Evolutionary conservation across 2,797 vertebrate genomes (phyloP), one percentile per base, ranked within the genome.

Genomic region (Siniperca undulata): DNA sequence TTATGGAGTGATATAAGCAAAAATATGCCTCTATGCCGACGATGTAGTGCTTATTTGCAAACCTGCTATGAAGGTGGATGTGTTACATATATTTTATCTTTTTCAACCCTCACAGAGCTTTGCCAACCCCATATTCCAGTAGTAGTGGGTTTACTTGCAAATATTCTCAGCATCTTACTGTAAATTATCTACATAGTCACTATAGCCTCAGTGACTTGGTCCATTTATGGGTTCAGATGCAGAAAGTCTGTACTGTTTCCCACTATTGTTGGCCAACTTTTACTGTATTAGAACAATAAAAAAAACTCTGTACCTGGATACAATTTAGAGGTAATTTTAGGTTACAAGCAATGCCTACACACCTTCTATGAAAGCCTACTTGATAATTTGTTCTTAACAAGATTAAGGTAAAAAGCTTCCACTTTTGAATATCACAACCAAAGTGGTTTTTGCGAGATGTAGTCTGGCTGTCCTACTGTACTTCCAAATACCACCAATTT

Each of bases 1-100:
- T 7, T 0, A n/a, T 1, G 3, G 13, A 3, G 7, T 2, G 0
- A 52, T 48, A 16, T 38, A 50, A 66, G 22, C 44, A 74, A 60
- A 75, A 40, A 50, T 73, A 19, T 16, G 7, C 6, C 22, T 62
- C 10, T 82, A 74, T 67, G 75, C 44, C 0, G 50, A 84, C 1
- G n/a, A 83, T 60, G n/a, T 42, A 34, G 34, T 30, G 27, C 53
- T 82, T 75, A 16, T 36, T 50, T 78, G 2, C 12, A 77, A 36
- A 75, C 34, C 14, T 40, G 8, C 53, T 34, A 20, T 30, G 30
- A 30, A 30, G 30, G 30, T 30, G 30, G 30, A 30, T 30, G 30
- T 30, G 2, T 30, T 30, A 30, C 3, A 30, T 30, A 30, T 30
- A 30, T 30, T 30, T 30, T 3, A 40, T 40, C 40, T 6, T 50